Evolutionary conservation across 2,888 invertebrate species (phyloP), one percentile per base, ranked within the genome.

Genomic region (Galeruca laticollis): DNA sequence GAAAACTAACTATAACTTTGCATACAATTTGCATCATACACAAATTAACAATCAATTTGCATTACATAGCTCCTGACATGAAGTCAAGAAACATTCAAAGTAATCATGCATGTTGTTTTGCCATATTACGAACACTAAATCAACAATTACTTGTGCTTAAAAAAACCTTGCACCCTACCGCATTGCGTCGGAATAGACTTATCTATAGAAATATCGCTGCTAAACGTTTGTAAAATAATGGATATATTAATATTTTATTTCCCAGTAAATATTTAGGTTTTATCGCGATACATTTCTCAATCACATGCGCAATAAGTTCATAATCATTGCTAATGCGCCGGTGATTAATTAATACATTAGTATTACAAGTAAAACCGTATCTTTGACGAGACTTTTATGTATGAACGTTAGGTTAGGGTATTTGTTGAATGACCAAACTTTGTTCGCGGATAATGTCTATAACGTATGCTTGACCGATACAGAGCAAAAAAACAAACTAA

Each of bases 161-260:
- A 13, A 13, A 40, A 40, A 40, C 5, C 11, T 13, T 37, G 2
- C 5, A 40, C 40, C 11, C 13, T 40, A n/a, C 40, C n/a, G 40
- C 40, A 40, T 40, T 40, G n/a, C 40, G 6, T 40, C 10, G 40
- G n/a, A 3, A 40, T 13, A 37, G 37, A 37, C 37, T 37, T 37
- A 37, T 11, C 37, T 37, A 10, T n/a, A 11, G 26, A 26, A 26
- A 5, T 26, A 13, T 11, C n/a, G 1, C 5, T 40, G n/a, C n/a
- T 13, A 40, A 40, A 40, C n/a, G 4, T 40, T 40, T n/a, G 5
- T 40, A 13, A 40, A 40, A 6, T 40, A 40, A 40, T 40, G 40
- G 40, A 40, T n/a, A 40, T 40, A n/a, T 40, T n/a, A 40, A 40
- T 40, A 40, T n/a, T 40, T 40, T n/a, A 40, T 40, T n/a, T n/a